Evolutionary conservation across 2,888 invertebrate genomes (phyloP).

Genomic region (Polymixis lichenea): DNA sequence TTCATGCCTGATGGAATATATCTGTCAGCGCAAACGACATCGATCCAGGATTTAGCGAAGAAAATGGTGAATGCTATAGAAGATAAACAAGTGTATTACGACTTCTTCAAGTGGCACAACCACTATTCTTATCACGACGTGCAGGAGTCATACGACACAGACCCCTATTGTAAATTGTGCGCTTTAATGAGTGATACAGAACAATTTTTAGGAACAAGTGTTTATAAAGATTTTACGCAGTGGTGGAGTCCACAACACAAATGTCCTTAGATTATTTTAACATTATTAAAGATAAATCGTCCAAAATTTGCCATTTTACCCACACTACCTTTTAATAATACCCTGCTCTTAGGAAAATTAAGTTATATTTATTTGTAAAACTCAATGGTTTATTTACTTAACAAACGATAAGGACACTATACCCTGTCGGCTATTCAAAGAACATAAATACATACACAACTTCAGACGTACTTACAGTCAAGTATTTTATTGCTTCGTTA

Average conservation of each 20-base stretch:
- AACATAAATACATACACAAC: too few relatives aligned
- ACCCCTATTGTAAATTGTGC: conserved; percentile 65
- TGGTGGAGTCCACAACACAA: conserved; percentile 65
- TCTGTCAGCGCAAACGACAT: conserved; percentile 46
- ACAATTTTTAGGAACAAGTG: conserved; percentile 12
- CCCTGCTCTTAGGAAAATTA: too few relatives aligned
- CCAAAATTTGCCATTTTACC: background rate
- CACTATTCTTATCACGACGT: conserved; percentile 68
- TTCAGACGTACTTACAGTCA: background rate
- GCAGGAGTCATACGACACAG: conserved; percentile 48
- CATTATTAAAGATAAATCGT: too few relatives aligned
- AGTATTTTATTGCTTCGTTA: background rate
- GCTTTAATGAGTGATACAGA: conserved; percentile 38
- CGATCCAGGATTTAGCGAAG: conserved; percentile 47
- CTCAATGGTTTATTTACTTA: too few relatives aligned
- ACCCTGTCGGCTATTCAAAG: too few relatives aligned
- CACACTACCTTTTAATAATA: background rate
- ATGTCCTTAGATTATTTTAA: conserved; percentile 16
- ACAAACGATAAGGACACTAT: too few relatives aligned
- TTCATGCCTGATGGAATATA: conserved; percentile 71
- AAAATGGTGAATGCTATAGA: conserved; percentile 68
- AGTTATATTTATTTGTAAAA: too few relatives aligned
- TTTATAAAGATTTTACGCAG: conserved; percentile 52
- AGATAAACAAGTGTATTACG: conserved; percentile 65
- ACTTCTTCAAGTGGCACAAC: conserved; percentile 73